Evolutionary conservation across 2,888 invertebrate species (phyloP), one percentile per base, ranked within the genome.

Genomic region (Tridacna gigas): DNA sequence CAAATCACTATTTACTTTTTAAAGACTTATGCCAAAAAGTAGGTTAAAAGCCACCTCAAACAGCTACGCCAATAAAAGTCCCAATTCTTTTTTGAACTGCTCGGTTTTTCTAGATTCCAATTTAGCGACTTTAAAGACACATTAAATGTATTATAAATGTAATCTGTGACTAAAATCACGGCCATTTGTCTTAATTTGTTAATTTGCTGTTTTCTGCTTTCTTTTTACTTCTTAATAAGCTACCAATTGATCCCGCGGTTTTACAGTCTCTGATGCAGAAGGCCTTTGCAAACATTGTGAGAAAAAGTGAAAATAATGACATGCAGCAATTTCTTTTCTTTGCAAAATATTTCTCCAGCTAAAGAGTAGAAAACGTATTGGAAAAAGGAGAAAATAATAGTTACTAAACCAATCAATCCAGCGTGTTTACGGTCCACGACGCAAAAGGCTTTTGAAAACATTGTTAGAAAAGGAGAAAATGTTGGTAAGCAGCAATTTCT

Each of bases 401-500:
- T 37, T 37, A 37, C 37, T 37, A 2, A 4, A 37, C 37, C 37
- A 37, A 37, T 4, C 7, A 7, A 37, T 2, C 37, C 37, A 4
- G 7, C 37, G 7, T 37, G 37, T 37, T 37, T 4, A 37, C 13
- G 12, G 63, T 63, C 1, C 2, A 3, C 1, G 25, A 22, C 7
- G 63, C 22, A 18, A n/a, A 13, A n/a, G 4, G 3, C 7, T 2
- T 3, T 63, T 25, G 63, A 63, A 63, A 63, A 63, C 63, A 63
- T 22, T 13, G 69, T 45, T 22, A 47, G 47, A 69, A 69, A 69
- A 22, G 69, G 48, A 47, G 69, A 69, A 47, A 69, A 47, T 69
- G n/a, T 47, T 69, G 18, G 48, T 69, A n/a, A 48, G n/a, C 18
- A 69, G 48, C 48, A 9, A 69, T 69, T 69, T 69, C 69, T 69